Conservation (phyloP, 2,797 vertebrate species). For the Coracias cyanogaster region DNA sequence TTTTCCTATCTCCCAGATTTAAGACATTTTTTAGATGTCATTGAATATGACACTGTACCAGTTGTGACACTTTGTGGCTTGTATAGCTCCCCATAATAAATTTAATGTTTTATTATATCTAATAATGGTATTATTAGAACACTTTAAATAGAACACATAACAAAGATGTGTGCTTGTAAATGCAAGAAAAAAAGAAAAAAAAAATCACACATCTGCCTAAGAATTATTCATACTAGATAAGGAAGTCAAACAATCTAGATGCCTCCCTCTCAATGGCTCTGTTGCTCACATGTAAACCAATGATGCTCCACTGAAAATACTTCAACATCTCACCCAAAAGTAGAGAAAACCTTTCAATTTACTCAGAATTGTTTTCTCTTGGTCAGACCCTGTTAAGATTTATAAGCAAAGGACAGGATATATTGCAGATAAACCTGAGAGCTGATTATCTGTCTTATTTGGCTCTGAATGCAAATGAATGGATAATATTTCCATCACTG, state of each 20-base stretch:
- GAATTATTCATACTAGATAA: neutral
- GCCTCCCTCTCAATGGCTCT: neutral
- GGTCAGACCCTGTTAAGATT: neutral
- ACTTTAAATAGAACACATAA: neutral
- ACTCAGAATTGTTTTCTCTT: neutral
- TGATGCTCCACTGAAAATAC: neutral
- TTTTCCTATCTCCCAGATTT: neutral
- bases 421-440: neutral
- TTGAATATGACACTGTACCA: neutral
- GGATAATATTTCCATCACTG: neutral
- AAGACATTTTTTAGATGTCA: neutral
- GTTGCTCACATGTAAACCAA: neutral
- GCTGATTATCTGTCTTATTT: neutral
- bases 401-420: neutral
- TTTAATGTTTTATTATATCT: neutral
- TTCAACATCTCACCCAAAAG: neutral
- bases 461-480: neutral
- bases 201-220: rapidly evolving
- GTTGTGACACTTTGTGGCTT: neutral
- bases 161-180: neutral
- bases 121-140: neutral
- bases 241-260: neutral
- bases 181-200: neutral
- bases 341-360: neutral
- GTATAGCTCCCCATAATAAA: neutral